phyloP scores from a whole-genome alignment of 2,797 vertebrate genomes.

The Malurus splendens region DNA sequence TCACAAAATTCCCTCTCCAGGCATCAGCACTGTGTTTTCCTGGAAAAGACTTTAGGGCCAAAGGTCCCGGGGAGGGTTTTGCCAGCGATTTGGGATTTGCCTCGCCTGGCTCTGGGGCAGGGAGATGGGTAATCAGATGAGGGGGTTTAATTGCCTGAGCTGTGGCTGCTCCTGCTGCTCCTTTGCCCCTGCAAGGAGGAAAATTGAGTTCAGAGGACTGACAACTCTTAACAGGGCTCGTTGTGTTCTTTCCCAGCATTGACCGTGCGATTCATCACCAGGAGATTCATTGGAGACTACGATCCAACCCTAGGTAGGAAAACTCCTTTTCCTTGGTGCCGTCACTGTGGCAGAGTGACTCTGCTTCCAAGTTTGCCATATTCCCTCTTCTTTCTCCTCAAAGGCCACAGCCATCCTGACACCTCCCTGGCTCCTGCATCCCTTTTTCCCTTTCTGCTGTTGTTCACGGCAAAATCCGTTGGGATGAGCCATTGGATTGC shows the following conservation, averaged over 20 bases:
- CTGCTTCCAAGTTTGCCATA: fast-evolving
- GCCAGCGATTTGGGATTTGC: background rate
- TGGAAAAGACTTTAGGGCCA: background rate
- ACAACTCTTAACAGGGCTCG: background rate
- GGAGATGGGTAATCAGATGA: background rate
- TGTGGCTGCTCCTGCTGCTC: background rate
- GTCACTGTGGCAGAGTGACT: fast-evolving
- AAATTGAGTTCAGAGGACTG: background rate
- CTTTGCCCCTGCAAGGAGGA: background rate
- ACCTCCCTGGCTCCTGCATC: background rate
- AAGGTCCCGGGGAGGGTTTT: background rate
- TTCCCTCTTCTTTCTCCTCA: background rate
- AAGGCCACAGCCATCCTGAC: fast-evolving
- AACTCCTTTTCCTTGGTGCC: background rate
- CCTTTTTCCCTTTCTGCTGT: background rate
- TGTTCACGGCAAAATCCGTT: background rate
- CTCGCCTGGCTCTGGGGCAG: background rate
- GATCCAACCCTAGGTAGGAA: constrained; percentile 78
- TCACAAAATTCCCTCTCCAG: background rate
- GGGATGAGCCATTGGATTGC: fast-evolving
- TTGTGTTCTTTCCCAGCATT: constrained; percentile 49
- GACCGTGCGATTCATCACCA: constrained; percentile 77
- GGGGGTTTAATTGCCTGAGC: background rate
- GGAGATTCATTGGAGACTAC: constrained; percentile 79
- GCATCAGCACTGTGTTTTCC: fast-evolving